Evolutionary conservation across 1,140 invertebrate species (phyloP).

Genomic region (Amyelois transitella): DNA sequence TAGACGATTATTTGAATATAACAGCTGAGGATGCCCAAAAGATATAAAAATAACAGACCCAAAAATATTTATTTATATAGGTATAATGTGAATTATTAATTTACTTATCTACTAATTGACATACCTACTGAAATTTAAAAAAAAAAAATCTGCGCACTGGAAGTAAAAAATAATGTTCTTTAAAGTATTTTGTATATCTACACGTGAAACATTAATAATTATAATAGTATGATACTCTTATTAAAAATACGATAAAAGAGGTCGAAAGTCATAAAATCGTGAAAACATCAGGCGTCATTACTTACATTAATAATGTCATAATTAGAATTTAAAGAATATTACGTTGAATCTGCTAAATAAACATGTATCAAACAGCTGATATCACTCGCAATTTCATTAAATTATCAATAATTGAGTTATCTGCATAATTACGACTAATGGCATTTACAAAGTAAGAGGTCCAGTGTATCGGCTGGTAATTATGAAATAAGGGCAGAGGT

Average conservation of each 20-base stretch:
- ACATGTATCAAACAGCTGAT: conserved; percentile 1
- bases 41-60: no score
- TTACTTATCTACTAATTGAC: no score
- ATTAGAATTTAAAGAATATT: background rate
- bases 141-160: no score
- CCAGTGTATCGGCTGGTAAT: conserved; percentile 37
- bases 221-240: no score
- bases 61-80: no score
- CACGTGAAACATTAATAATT: no score
- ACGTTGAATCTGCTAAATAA: background rate
- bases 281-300: background rate
- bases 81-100: no score
- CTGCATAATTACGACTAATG: conserved; percentile 59
- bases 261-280: background rate
- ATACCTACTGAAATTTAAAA: no score
- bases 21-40: no score
- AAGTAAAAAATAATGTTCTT: no score
- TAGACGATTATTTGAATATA: no score
- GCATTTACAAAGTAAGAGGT: conserved; percentile 32
- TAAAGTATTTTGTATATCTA: no score
- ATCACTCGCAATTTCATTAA: background rate
- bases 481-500: conserved; percentile 31
- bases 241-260: background rate
- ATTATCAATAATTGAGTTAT: conserved; percentile 35
- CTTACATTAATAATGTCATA: background rate